phyloP scores from a whole-genome alignment of 1,140 invertebrate genomes.

The Arion vulgaris region DNA sequence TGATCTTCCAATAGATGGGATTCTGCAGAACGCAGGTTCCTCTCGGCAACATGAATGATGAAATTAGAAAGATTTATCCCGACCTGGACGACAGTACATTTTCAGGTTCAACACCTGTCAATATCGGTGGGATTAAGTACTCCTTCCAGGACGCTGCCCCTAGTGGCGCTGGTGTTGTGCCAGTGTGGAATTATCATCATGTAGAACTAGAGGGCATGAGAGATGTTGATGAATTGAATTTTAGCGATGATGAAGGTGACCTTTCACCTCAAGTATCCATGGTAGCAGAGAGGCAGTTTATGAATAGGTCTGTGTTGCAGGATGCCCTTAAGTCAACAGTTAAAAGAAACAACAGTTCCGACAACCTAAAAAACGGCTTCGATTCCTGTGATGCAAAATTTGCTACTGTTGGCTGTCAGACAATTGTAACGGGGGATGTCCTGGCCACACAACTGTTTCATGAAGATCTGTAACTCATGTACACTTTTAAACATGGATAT shows the following conservation, averaged over 20 bases:
- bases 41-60: slow-evolving; percentile 66
- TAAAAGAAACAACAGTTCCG: slow-evolving; percentile 32
- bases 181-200: slow-evolving; percentile 71
- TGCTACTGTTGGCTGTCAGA: slow-evolving; percentile 66
- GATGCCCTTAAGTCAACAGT: slow-evolving; percentile 54
- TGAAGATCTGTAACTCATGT: slow-evolving; percentile 60
- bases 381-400: slow-evolving; percentile 45
- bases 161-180: slow-evolving; percentile 69
- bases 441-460: slow-evolving; percentile 72
- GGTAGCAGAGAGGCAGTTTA: slow-evolving; percentile 71
- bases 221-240: slow-evolving; percentile 64
- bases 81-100: slow-evolving; percentile 62
- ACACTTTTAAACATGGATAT: background rate
- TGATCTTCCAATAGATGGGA: slow-evolving; percentile 58
- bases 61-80: slow-evolving; percentile 65
- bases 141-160: slow-evolving; percentile 69
- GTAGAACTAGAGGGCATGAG: slow-evolving; percentile 63
- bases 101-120: slow-evolving; percentile 58
- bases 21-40: slow-evolving; percentile 54
- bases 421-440: slow-evolving; percentile 72
- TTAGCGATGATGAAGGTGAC: slow-evolving; percentile 59
- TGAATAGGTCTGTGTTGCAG: slow-evolving; percentile 68
- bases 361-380: slow-evolving; percentile 23
- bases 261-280: slow-evolving; percentile 64
- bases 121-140: slow-evolving; percentile 65